A percentile compares a stretch with the other conserved stretches of the same genome.
Conservation (phyloP, 2,888 invertebrate genomes). For the Ommatoiulus sabulosus region DNA sequence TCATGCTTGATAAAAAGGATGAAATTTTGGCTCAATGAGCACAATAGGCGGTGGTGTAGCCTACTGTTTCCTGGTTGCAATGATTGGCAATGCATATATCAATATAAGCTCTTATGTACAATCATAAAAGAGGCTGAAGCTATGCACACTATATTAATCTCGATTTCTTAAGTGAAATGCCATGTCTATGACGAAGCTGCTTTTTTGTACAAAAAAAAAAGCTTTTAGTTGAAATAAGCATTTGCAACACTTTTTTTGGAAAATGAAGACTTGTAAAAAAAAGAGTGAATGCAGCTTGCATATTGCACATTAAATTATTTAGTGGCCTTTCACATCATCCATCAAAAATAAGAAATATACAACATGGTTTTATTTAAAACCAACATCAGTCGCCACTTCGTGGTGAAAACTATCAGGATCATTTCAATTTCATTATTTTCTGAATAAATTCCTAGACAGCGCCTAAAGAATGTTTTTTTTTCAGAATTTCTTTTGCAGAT, state of each 20-base stretch:
- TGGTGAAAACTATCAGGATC: not conserved
- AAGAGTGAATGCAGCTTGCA: not conserved
- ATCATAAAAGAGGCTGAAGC: not conserved
- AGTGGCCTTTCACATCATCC: conserved; percentile 25
- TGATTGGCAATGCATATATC: conserved; percentile 3
- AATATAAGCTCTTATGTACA: conserved; percentile 13
- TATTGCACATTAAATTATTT: conserved; percentile 37
- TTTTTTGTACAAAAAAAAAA: not conserved
- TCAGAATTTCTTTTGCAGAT: conserved; percentile 7
- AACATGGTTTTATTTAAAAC: conserved; percentile 15
- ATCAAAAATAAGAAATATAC: conserved; percentile 34
- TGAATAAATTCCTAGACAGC: not conserved
- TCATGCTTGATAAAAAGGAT: not conserved
- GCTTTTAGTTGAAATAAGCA: not conserved
- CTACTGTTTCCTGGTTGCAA: not conserved
- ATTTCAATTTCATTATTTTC: not conserved
- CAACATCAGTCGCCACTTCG: not conserved
- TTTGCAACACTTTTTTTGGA: not conserved
- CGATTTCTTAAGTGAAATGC: not conserved
- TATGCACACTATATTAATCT: conserved; percentile 10
- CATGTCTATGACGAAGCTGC: not conserved
- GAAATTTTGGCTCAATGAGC: not conserved
- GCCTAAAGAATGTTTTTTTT: not conserved
- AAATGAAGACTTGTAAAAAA: not conserved
- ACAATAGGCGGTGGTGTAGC: not conserved